Percentiles rank a stretch among this genome's conserved stretches.
phyloP scores from a whole-genome alignment of 2,113 vertebrate genomes.

The Neomonachus schauinslandi region DNA sequence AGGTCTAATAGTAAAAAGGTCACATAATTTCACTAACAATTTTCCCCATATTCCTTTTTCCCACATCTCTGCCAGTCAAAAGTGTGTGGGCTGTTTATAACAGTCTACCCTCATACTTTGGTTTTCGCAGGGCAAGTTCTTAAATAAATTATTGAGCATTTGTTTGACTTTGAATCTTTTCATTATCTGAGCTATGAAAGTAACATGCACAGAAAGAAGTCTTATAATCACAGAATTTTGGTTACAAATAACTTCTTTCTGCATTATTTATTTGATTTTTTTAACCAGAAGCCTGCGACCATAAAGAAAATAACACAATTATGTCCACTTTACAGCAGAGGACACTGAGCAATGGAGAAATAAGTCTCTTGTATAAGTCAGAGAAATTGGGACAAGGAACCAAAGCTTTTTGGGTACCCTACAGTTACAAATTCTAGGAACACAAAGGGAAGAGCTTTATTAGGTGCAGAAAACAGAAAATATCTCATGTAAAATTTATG shows the following conservation, averaged over 20 bases:
- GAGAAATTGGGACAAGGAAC: neutral
- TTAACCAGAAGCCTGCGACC: neutral
- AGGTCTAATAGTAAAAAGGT: neutral
- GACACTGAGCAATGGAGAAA: neutral
- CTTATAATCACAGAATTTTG: neutral
- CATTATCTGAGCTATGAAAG: neutral
- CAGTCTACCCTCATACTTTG: neutral
- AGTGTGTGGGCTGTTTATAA: neutral
- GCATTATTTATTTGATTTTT: slow-evolving; percentile 24
- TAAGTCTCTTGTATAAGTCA: neutral
- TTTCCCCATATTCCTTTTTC: neutral
- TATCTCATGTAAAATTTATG: slow-evolving; percentile 7
- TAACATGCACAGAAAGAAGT: neutral
- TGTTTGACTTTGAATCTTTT: neutral
- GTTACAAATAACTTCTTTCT: neutral
- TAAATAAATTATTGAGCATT: neutral
- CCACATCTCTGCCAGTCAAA: neutral
- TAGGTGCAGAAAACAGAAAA: neutral
- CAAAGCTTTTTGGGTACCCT: neutral
- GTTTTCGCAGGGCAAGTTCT: neutral
- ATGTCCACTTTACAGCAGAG: neutral
- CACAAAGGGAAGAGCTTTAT: neutral
- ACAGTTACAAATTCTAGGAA: neutral
- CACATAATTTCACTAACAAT: neutral
- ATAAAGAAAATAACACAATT: neutral